A percentile compares a stretch with the other conserved stretches of the same genome.
Conservation (phyloP, 2,888 invertebrate genomes). For the Pachydiplax longipennis region DNA sequence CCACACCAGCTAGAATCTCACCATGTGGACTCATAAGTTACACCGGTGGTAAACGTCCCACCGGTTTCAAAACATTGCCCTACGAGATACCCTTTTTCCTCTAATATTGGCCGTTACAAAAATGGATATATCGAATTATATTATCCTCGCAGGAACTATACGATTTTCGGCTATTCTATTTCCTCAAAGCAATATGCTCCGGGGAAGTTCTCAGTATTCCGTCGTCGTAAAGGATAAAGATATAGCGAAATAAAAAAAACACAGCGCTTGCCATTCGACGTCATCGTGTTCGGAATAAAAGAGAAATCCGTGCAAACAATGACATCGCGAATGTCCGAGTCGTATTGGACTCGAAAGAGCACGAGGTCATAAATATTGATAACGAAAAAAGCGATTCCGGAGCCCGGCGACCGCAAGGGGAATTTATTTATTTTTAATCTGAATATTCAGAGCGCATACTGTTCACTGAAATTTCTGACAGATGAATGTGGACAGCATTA, state of each 20-base stretch:
- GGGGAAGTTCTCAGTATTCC: too few species aligned
- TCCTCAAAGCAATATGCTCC: too few species aligned
- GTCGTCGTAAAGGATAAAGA: not conserved
- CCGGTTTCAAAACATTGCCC: too few species aligned
- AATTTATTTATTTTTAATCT: not conserved
- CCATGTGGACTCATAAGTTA: too few species aligned
- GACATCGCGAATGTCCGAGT: not conserved
- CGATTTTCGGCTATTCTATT: too few species aligned
- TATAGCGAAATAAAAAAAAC: not conserved
- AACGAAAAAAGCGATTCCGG: not conserved
- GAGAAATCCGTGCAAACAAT: not conserved
- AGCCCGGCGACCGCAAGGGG: not conserved
- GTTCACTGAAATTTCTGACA: not conserved
- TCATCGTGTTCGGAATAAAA: not conserved
- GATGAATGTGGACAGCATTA: not conserved
- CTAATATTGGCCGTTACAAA: too few species aligned
- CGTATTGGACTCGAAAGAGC: not conserved
- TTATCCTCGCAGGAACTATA: too few species aligned
- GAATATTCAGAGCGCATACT: not conserved
- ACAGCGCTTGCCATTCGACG: not conserved
- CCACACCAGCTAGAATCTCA: too few species aligned
- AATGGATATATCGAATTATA: too few species aligned
- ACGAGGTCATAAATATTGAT: not conserved
- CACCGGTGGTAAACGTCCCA: too few species aligned
- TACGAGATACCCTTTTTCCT: too few species aligned